A percentile compares a stretch with the other conserved stretches of the same genome.
Evolutionary conservation across 1,140 invertebrate genomes (phyloP).

Genomic region (Drosophila neocordata): DNA sequence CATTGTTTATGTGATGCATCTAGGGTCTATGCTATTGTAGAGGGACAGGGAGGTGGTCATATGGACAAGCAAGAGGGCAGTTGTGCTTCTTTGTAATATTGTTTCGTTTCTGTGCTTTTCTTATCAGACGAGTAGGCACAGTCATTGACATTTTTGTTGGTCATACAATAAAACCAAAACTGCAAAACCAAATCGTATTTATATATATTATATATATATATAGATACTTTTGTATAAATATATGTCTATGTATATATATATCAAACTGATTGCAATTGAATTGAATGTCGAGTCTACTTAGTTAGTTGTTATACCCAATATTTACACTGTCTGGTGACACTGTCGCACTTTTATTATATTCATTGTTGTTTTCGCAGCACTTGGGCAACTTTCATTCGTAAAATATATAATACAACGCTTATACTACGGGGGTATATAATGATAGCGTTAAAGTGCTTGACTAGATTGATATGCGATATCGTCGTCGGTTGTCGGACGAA

Average conservation of each 20-base stretch:
- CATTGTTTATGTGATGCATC: slow-evolving; percentile 21
- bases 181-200: slow-evolving; percentile 13
- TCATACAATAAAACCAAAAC: slow-evolving; percentile 32
- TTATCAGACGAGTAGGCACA: slow-evolving; percentile 36
- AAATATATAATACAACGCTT: slow-evolving; percentile 18
- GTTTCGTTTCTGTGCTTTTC: background rate
- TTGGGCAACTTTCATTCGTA: slow-evolving; percentile 47
- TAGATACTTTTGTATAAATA: background rate
- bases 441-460: slow-evolving; percentile 53
- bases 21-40: no score
- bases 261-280: slow-evolving; percentile 36
- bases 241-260: background rate
- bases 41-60: background rate
- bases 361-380: slow-evolving; percentile 65
- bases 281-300: slow-evolving; percentile 19
- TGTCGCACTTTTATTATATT: slow-evolving; percentile 23
- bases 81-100: background rate
- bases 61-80: background rate
- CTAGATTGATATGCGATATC: slow-evolving; percentile 57
- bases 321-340: slow-evolving; percentile 29
- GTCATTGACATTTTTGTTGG: slow-evolving; percentile 64
- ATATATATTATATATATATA: background rate
- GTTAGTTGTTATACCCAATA: slow-evolving; percentile 21
- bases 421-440: slow-evolving; percentile 10
- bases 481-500: slow-evolving; percentile 2